Percentiles rank a stretch among this genome's conserved stretches.
Evolutionary conservation across 2,113 vertebrate species (phyloP).

Genomic region (Pristiophorus japonicus): DNA sequence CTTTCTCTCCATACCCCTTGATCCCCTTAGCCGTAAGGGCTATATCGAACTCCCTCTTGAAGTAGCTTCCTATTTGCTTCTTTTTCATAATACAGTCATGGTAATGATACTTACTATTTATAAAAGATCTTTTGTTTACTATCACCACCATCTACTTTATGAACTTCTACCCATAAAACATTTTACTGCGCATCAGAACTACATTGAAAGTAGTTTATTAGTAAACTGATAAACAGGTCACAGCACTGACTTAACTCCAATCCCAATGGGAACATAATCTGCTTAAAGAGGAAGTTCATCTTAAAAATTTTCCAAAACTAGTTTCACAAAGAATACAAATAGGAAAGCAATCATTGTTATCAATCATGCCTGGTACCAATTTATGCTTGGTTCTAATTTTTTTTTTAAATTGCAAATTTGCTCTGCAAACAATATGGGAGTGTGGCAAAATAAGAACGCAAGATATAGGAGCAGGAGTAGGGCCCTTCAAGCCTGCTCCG

Average conservation of each 20-base stretch:
- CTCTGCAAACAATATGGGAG: neutral
- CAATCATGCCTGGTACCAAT: neutral
- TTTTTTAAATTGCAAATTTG: neutral
- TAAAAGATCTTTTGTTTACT: neutral
- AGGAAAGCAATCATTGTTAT: neutral
- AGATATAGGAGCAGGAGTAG: too few relatives aligned
- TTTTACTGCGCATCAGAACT: neutral
- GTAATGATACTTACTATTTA: neutral
- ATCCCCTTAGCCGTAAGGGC: too few relatives aligned
- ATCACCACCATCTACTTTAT: neutral
- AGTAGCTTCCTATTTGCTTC: neutral
- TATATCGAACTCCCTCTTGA: too few relatives aligned
- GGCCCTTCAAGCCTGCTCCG: too few relatives aligned
- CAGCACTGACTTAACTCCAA: neutral
- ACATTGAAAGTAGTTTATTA: neutral
- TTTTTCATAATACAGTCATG: neutral
- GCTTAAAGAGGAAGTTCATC: neutral
- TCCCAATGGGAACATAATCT: neutral
- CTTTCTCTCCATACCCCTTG: too few relatives aligned
- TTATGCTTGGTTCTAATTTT: neutral
- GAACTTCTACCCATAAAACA: neutral
- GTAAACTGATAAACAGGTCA: neutral
- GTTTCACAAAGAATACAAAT: neutral
- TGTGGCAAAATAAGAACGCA: neutral
- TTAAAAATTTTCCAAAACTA: neutral